phyloP scores from a whole-genome alignment of 2,888 invertebrate genomes.

The Harpalus rufipes region DNA sequence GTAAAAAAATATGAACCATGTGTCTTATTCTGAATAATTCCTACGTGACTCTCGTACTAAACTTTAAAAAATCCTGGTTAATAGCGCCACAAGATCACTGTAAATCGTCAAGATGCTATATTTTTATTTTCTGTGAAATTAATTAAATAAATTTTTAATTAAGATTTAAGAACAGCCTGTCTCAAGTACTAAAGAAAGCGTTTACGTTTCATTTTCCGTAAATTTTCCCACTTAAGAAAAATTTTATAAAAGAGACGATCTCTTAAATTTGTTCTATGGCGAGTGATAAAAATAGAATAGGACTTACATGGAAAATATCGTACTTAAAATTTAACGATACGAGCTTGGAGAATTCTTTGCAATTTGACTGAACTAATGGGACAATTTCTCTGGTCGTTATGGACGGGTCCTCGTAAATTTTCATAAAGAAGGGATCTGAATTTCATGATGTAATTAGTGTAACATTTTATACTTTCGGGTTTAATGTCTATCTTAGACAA shows the following conservation, averaged over 20 bases:
- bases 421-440: background rate
- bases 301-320: background rate
- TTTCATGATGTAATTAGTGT: too few relatives aligned
- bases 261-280: background rate
- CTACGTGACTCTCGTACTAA: too few relatives aligned
- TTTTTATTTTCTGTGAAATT: constrained; percentile 9
- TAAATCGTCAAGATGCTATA: background rate
- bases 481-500: too few relatives aligned
- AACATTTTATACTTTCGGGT: too few relatives aligned
- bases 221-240: constrained; percentile 15
- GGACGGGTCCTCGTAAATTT: background rate
- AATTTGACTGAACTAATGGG: background rate
- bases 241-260: background rate
- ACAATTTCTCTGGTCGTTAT: background rate
- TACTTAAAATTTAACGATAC: constrained; percentile 9
- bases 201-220: constrained; percentile 21
- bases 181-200: constrained; percentile 5
- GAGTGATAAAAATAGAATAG: constrained; percentile 17
- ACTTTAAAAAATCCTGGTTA: background rate
- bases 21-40: too few relatives aligned
- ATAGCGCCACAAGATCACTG: background rate
- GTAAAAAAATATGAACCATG: too few relatives aligned
- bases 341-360: background rate
- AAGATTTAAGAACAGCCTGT: constrained; percentile 19
- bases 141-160: constrained; percentile 29